Percentiles rank a stretch among this genome's conserved stretches.
Conservation (phyloP, 2,113 vertebrate species). For the Percina caprodes region DNA sequence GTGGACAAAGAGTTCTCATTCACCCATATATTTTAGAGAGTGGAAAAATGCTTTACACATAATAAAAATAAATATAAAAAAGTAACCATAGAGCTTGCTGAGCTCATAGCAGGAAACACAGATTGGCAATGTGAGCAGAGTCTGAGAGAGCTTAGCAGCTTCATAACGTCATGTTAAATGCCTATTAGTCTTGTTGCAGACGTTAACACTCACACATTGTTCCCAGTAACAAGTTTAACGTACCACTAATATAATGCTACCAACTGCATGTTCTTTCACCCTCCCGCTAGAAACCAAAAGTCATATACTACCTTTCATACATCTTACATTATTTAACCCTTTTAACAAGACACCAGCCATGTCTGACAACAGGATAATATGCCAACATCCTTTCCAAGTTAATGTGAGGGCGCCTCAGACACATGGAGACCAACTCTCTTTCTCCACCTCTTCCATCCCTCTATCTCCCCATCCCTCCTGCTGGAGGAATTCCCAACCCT, state of each 20-base stretch:
- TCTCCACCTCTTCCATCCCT: slow-evolving; percentile 74
- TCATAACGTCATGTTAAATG: slow-evolving; percentile 52
- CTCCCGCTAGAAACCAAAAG: neutral
- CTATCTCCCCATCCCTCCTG: slow-evolving; percentile 80
- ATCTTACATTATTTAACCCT: slow-evolving; percentile 58
- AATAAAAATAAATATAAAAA: slow-evolving; percentile 79
- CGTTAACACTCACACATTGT: slow-evolving; percentile 62
- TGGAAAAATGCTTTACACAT: slow-evolving; percentile 74
- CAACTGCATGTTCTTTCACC: neutral
- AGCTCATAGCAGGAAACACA: slow-evolving; percentile 62
- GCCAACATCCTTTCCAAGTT: slow-evolving; percentile 57
- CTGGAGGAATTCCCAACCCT: slow-evolving; percentile 87
- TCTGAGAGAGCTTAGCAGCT: slow-evolving; percentile 55
- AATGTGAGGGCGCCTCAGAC: slow-evolving; percentile 68
- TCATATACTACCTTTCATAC: slow-evolving; percentile 9
- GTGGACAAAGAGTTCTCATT: slow-evolving; percentile 60
- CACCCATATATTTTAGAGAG: slow-evolving; percentile 58
- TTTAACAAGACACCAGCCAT: slow-evolving; percentile 34
- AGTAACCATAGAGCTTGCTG: slow-evolving; percentile 66
- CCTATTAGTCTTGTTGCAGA: slow-evolving; percentile 50
- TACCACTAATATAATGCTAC: slow-evolving; percentile 11
- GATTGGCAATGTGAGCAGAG: slow-evolving; percentile 56
- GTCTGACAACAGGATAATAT: slow-evolving; percentile 61
- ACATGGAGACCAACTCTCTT: slow-evolving; percentile 65
- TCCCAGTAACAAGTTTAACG: slow-evolving; percentile 30